Percentiles rank a stretch among this genome's conserved stretches.
phyloP scores from a whole-genome alignment of 2,113 vertebrate genomes.

The Myrmecobius fasciatus region DNA sequence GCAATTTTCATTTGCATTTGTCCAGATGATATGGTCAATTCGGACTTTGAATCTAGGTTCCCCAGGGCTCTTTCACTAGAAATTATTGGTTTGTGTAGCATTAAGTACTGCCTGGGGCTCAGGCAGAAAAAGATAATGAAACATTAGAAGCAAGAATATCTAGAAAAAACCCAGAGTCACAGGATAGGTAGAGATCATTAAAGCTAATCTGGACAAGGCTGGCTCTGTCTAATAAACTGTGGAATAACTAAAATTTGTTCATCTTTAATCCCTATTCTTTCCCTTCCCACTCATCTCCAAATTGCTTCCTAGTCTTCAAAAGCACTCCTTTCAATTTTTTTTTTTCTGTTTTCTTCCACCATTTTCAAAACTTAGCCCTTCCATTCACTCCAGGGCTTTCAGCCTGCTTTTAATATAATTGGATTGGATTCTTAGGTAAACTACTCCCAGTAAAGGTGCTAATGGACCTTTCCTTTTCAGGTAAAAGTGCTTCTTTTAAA shows the following conservation, averaged over 20 bases:
- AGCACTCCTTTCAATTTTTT: not conserved
- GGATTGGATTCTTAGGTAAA: not conserved
- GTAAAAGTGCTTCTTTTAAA: not conserved
- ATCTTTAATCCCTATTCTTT: not conserved
- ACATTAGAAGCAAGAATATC: not conserved
- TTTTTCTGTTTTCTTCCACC: not conserved
- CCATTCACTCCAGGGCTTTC: not conserved
- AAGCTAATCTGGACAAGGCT: not conserved
- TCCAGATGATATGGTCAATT: not conserved
- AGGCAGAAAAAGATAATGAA: not conserved
- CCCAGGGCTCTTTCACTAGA: not conserved
- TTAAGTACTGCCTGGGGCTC: not conserved
- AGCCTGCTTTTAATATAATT: not conserved
- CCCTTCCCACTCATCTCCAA: not conserved
- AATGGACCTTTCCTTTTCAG: not conserved
- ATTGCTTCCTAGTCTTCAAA: not conserved
- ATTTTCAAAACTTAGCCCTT: not conserved
- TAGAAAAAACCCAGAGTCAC: not conserved
- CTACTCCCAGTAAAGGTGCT: not conserved
- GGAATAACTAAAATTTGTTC: not conserved
- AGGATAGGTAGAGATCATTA: not conserved
- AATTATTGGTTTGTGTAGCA: not conserved
- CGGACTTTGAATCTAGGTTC: not conserved
- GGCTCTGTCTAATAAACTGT: not conserved
- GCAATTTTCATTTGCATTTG: not conserved